Percentiles rank a stretch among this genome's conserved stretches.
Evolutionary conservation across 2,888 invertebrate species (phyloP).

Genomic region (Baccha elongata): DNA sequence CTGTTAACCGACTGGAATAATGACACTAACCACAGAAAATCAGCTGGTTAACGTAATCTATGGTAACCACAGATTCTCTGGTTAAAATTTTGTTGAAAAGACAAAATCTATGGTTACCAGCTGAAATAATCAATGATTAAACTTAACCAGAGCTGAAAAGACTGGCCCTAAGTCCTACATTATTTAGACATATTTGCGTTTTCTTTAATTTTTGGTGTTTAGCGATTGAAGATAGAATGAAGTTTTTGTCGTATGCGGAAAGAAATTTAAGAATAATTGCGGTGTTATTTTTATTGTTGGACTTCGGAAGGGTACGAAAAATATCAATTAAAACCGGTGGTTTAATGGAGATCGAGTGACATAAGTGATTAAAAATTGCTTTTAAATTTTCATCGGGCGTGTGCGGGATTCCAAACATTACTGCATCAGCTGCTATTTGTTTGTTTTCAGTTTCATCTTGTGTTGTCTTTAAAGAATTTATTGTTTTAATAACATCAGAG

Average conservation of each 20-base stretch:
- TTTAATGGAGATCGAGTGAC: background rate
- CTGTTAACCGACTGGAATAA: too few relatives aligned
- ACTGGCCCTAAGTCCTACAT: too few relatives aligned
- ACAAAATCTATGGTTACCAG: too few relatives aligned
- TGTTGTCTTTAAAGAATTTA: background rate
- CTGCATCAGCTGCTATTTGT: background rate
- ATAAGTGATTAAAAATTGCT: background rate
- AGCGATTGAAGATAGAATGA: background rate
- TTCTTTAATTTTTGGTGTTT: background rate
- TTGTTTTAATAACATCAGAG: background rate
- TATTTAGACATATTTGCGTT: background rate
- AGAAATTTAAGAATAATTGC: slow-evolving; percentile 1
- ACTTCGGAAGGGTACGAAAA: background rate
- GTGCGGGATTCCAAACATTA: slow-evolving; percentile 2
- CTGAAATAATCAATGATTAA: too few relatives aligned
- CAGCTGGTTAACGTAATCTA: too few relatives aligned
- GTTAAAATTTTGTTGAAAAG: too few relatives aligned
- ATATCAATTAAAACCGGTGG: background rate
- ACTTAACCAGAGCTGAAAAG: too few relatives aligned
- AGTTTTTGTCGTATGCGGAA: background rate
- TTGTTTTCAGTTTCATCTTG: slow-evolving; percentile 6
- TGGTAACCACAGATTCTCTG: too few relatives aligned
- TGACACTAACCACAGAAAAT: too few relatives aligned
- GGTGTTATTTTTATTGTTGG: background rate
- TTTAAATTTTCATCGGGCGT: slow-evolving; percentile 6